Evolutionary conservation across 1,140 invertebrate species (phyloP).

Genomic region (Cydia splendana): DNA sequence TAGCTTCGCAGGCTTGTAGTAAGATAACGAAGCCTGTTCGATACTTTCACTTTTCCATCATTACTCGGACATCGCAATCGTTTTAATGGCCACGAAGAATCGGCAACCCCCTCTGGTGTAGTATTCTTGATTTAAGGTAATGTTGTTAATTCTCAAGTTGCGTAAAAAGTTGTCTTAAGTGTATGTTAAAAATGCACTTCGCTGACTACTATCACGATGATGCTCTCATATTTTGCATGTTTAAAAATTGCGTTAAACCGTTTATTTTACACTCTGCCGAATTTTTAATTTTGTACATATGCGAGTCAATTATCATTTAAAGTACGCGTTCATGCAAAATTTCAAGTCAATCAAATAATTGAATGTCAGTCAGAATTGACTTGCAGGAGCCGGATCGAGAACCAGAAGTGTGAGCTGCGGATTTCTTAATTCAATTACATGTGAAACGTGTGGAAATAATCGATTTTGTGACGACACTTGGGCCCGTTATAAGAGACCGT

Average conservation of each 20-base stretch:
- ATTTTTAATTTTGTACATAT: not conserved
- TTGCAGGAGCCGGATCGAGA: not conserved
- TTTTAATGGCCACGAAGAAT: conserved; percentile 52
- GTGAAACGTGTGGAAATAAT: conserved; percentile 11
- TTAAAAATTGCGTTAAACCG: not conserved
- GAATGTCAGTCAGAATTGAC: conserved; percentile 11
- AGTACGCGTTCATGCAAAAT: not conserved
- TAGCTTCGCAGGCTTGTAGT: conserved; percentile 56
- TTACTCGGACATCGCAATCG: conserved; percentile 60
- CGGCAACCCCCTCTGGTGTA: conserved; percentile 51
- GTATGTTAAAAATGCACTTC: conserved; percentile 11
- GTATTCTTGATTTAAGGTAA: conserved; percentile 50
- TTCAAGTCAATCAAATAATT: conserved; percentile 17
- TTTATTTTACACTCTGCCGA: not conserved
- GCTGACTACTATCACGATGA: not conserved
- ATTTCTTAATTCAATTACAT: conserved; percentile 13
- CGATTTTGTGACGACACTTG: conserved; percentile 2
- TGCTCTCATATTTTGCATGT: not conserved
- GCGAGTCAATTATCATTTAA: conserved; percentile 2
- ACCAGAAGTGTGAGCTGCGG: conserved; percentile 12
- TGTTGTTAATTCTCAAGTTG: conserved; percentile 42
- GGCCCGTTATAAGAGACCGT: not conserved
- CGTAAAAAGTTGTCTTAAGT: conserved; percentile 35
- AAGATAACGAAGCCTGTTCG: conserved; percentile 61
- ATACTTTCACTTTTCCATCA: conserved; percentile 73